Conservation (phyloP, 1,140 invertebrate species). For the Planococcus citri region DNA sequence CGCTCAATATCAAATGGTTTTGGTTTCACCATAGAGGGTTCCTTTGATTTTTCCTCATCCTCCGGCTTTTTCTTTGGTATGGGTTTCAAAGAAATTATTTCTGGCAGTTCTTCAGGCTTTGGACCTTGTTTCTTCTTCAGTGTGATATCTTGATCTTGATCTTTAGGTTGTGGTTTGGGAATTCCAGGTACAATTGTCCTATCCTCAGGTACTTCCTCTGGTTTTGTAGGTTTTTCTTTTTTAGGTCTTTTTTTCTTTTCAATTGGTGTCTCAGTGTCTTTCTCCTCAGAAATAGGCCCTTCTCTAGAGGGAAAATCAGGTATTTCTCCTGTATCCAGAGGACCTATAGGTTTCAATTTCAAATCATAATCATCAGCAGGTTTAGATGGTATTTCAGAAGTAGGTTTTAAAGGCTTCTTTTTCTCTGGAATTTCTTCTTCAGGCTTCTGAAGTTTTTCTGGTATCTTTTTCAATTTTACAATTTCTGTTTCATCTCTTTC, state of each 20-base stretch:
- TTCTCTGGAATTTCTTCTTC: constrained; percentile 29
- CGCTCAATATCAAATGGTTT: constrained; percentile 24
- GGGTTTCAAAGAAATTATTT: constrained; percentile 24
- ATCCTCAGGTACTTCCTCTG: constrained; percentile 33
- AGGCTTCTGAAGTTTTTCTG: constrained; percentile 26
- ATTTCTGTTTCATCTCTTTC: constrained; percentile 27
- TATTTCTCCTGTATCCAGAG: constrained; percentile 28
- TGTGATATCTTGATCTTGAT: constrained; percentile 29
- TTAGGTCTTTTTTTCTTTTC: constrained; percentile 30
- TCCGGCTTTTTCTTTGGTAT: constrained; percentile 24
- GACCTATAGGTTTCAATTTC: constrained; percentile 28
- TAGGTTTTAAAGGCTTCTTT: constrained; percentile 27
- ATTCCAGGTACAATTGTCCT: constrained; percentile 34
- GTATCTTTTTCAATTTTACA: constrained; percentile 29
- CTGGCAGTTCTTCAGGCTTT: constrained; percentile 25
- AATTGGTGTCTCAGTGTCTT: constrained; percentile 27
- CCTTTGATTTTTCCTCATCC: constrained; percentile 18
- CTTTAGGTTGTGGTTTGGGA: constrained; percentile 32
- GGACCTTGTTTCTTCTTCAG: constrained; percentile 22
- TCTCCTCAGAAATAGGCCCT: constrained; percentile 24
- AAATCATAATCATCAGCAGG: constrained; percentile 27
- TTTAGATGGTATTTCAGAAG: constrained; percentile 30
- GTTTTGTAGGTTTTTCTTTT: constrained; percentile 25
- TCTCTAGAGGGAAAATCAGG: constrained; percentile 26
- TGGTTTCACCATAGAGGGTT: constrained; percentile 25